Conservation (phyloP, 1,140 invertebrate genomes). For the Rhopalosiphum padi region DNA sequence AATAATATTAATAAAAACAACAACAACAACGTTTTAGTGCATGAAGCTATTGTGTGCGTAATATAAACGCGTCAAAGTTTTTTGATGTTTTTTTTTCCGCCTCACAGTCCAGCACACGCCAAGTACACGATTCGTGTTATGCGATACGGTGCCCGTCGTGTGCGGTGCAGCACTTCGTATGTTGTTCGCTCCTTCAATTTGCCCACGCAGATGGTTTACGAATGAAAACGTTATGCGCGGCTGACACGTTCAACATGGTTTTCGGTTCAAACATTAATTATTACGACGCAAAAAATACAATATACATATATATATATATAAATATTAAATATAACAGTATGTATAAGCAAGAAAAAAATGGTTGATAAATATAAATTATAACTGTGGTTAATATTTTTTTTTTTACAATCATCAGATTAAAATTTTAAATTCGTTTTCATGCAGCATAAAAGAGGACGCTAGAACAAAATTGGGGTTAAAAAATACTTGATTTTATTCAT, state of each 20-base stretch:
- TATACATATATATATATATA: not conserved
- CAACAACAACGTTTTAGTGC: too few species aligned
- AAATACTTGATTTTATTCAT: conserved; percentile 1
- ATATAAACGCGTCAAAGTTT: not conserved
- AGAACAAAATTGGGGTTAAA: not conserved
- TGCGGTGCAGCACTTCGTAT: not conserved
- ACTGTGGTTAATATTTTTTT: not conserved
- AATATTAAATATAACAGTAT: not conserved
- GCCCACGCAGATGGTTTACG: not conserved
- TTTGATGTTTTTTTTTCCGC: not conserved
- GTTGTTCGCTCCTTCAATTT: not conserved
- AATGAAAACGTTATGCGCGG: not conserved
- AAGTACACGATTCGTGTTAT: not conserved
- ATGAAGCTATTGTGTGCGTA: too few species aligned
- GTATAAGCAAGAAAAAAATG: not conserved
- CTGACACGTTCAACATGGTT: not conserved
- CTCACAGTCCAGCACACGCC: not conserved
- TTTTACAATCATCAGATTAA: not conserved
- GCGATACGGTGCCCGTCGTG: not conserved
- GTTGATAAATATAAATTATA: not conserved
- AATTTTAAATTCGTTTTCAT: conserved; percentile 9
- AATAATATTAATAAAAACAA: not conserved
- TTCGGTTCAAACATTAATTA: not conserved
- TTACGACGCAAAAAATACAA: not conserved
- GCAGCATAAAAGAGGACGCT: not conserved